Percentiles rank a stretch among this genome's conserved stretches.
phyloP scores from a whole-genome alignment of 2,797 vertebrate genomes.

The Carapus acus region DNA sequence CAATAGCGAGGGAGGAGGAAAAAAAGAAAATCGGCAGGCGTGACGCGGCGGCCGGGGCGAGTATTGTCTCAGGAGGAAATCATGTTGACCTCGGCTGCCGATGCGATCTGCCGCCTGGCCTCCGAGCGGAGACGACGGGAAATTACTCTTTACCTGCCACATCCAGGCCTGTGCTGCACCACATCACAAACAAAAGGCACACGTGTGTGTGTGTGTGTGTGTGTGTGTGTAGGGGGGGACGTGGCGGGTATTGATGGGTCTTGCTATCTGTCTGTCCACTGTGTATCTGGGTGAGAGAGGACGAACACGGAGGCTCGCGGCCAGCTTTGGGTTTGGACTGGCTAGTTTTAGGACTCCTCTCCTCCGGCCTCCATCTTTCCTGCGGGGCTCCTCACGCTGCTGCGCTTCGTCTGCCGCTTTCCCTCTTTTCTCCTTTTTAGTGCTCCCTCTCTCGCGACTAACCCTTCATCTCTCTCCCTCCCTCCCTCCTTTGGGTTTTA shows the following conservation, averaged over 20 bases:
- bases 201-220: conserved; percentile 11
- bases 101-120: conserved; percentile 54
- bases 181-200: conserved; percentile 1
- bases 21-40: conserved; percentile 29
- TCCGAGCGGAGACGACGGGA: conserved; percentile 50
- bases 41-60: conserved; percentile 18
- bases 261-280: neutral
- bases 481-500: too few species aligned
- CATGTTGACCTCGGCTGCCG: conserved; percentile 41
- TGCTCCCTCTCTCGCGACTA: neutral
- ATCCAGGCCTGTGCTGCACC: conserved; percentile 32
- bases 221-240: conserved; percentile 17
- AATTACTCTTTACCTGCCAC: conserved; percentile 66
- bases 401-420: neutral
- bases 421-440: neutral
- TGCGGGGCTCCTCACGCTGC: neutral
- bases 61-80: conserved; percentile 53
- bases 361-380: neutral
- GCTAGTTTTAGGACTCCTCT: conserved; percentile 6
- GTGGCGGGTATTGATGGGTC: conserved; percentile 6
- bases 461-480: too few species aligned
- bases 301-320: too few species aligned
- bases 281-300: too few species aligned
- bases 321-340: too few species aligned
- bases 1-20: too few species aligned